Conservation (phyloP, 2,113 vertebrate genomes). For the Dromaius novaehollandiae region DNA sequence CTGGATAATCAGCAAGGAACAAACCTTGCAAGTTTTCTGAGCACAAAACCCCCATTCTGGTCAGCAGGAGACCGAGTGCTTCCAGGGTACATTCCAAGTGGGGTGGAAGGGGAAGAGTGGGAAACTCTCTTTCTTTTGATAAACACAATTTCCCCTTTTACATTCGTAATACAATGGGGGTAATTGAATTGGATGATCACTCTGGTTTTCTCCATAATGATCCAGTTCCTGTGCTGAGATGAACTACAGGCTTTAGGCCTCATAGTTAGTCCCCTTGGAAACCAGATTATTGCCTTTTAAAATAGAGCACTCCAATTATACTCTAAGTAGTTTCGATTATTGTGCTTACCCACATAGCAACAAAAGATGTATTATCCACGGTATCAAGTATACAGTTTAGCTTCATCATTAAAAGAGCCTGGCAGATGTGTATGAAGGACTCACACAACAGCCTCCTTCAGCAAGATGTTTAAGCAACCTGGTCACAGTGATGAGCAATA, state of each 20-base stretch:
- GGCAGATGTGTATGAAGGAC: not conserved
- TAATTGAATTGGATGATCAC: constrained; percentile 41
- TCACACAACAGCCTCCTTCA: not conserved
- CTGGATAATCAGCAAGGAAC: not conserved
- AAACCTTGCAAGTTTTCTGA: constrained; percentile 29
- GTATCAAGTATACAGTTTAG: constrained; percentile 46
- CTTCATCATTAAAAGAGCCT: not conserved
- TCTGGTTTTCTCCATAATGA: constrained; percentile 39
- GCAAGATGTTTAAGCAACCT: not conserved
- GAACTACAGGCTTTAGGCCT: constrained; percentile 45
- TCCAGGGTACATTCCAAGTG: constrained; percentile 49
- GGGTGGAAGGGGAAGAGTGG: constrained; percentile 47
- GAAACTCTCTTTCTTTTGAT: constrained; percentile 55
- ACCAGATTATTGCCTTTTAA: constrained; percentile 53
- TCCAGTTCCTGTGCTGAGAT: constrained; percentile 30
- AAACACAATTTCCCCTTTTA: constrained; percentile 65
- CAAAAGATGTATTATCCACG: constrained; percentile 59
- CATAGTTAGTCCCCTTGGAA: constrained; percentile 44
- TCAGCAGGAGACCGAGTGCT: constrained; percentile 19
- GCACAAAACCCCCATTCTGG: constrained; percentile 36
- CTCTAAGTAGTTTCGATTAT: constrained; percentile 34
- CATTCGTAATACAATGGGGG: constrained; percentile 25
- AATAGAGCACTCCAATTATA: constrained; percentile 57
- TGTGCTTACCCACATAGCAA: constrained; percentile 41
- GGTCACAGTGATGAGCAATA: not conserved